Evolutionary conservation across 1,140 invertebrate species (phyloP), one percentile per base, ranked within the genome.

Genomic region (Onthophagus taurus): DNA sequence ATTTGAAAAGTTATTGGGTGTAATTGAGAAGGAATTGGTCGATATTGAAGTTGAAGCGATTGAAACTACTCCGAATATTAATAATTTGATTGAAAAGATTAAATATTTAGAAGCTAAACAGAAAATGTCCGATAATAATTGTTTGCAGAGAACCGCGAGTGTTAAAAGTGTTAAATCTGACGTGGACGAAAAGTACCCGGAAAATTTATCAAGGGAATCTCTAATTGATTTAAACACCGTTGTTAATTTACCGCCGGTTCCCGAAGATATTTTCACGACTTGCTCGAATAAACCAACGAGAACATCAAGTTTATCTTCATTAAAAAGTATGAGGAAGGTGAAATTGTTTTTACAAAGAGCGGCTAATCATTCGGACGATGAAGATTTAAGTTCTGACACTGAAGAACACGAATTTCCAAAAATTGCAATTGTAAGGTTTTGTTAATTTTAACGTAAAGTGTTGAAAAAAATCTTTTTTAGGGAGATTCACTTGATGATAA

Each of bases 181-280:
- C 41, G 48, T 65, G 2, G 58, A 67, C 48, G 64, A 66, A 51
- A 66, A 65, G 49, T 67, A 66, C 45, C 65, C 65, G 4, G 64
- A 66, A 47, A 64, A 60, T 43, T 54, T 60, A 50, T 66, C 65
- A 2, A 54, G 57, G 39, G 63, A 67, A 31, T 66, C 63, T 9
- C 39, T 65, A 8, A 61, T 65, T n/a, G 63, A 65, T 48, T 44
- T 66, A 6, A 59, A 63, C 42, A 65, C 55, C 45, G 55, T 63
- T 4, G 54, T 56, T 0, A 66, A 63, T 52, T 48, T 68, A 35
- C 64, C 65, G 9, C 55, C 65, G 14, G 63, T 68, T 8, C 65
- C 65, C 2, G 65, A 68, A 54, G 63, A 66, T 45, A 62, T 64
- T 39, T 65, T 66, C 30, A 63, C 63, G 7, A 54, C 55, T 36